Conservation (phyloP, 1,140 invertebrate species). For the Formica selysi region DNA sequence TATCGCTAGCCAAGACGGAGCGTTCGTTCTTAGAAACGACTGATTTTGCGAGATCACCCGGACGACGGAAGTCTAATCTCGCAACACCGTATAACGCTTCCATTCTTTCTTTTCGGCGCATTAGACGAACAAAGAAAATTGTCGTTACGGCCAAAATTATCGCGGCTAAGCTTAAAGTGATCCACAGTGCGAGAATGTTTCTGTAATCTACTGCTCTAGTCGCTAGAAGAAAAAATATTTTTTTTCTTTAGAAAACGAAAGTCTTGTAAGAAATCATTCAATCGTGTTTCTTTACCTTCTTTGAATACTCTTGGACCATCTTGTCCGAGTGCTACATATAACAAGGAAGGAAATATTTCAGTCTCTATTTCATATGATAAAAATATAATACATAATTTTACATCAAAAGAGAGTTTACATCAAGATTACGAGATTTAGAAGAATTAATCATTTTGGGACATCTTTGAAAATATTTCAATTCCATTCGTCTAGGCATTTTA, state of each 20-base stretch:
- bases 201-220: conserved; percentile 74
- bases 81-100: conserved; percentile 93
- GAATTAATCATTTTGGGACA: neutral
- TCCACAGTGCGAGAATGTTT: conserved; percentile 93
- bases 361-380: neutral
- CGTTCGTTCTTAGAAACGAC: conserved; percentile 87
- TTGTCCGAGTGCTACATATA: conserved; percentile 71
- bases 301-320: conserved; percentile 76
- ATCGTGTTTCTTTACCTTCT: conserved; percentile 69
- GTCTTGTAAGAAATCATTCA: neutral
- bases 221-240: conserved; percentile 57
- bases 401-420: neutral
- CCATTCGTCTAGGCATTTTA: neutral
- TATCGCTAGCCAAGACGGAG: conserved; percentile 63
- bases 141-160: conserved; percentile 91
- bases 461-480: conserved; percentile 15
- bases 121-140: conserved; percentile 91
- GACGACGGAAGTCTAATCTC: conserved; percentile 92
- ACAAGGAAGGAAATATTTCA: conserved; percentile 47
- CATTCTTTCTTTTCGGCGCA: conserved; percentile 91
- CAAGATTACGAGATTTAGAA: neutral
- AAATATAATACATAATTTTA: neutral
- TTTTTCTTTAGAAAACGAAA: conserved; percentile 21
- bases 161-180: conserved; percentile 93
- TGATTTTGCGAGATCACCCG: conserved; percentile 91